A percentile compares a stretch with the other conserved stretches of the same genome.
Evolutionary conservation across 2,113 vertebrate genomes (phyloP).

Genomic region (Pollimyrus isidori): DNA sequence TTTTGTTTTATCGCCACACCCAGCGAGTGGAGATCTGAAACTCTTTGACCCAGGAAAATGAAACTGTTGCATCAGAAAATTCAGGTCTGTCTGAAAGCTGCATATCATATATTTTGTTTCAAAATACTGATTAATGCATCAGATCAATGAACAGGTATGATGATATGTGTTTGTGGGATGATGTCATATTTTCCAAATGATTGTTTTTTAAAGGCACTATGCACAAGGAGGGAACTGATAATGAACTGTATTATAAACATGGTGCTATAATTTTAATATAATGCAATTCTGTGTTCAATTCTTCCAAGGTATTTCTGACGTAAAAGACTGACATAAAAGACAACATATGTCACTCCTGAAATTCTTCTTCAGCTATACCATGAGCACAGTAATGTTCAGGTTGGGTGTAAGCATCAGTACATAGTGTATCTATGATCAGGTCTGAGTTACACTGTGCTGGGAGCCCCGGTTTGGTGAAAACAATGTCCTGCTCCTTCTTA

Average conservation of each 20-base stretch:
- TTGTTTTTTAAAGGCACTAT: not conserved
- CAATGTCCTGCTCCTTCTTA: not conserved
- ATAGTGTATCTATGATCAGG: not conserved
- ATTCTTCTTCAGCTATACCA: not conserved
- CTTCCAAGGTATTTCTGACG: not conserved
- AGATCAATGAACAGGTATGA: not conserved
- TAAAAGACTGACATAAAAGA: not conserved
- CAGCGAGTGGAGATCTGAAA: not conserved
- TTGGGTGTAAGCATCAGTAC: not conserved
- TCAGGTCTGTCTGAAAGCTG: not conserved
- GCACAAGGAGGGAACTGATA: not conserved
- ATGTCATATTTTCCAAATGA: not conserved
- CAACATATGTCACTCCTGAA: not conserved
- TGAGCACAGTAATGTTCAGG: not conserved
- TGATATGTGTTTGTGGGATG: not conserved
- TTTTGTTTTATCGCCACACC: not conserved
- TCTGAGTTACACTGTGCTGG: not conserved
- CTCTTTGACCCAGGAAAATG: not conserved
- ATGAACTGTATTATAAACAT: not conserved
- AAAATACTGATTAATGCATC: not conserved
- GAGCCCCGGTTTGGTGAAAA: not conserved
- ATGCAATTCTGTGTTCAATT: not conserved
- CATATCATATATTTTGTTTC: not conserved
- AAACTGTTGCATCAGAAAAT: constrained; percentile 13
- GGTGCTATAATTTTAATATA: not conserved